Evolutionary conservation across 2,797 vertebrate species (phyloP), one percentile per base, ranked within the genome.

Genomic region (Synaphobranchus kaupii): DNA sequence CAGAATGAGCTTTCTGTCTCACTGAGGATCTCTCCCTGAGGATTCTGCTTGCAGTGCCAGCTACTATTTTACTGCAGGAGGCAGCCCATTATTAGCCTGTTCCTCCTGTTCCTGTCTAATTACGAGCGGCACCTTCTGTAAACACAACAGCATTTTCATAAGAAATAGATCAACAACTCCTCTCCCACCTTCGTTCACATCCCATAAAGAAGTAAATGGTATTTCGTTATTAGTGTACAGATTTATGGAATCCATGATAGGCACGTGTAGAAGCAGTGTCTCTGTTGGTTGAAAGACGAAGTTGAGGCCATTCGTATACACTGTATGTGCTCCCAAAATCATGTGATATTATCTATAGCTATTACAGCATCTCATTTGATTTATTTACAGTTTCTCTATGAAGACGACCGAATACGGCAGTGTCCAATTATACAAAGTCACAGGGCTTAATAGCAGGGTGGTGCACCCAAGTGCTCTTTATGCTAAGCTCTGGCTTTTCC

Each of bases 141-240:
- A 76, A 76, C 73, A 76, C 34, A 76, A 28, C 39, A 22, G 73
- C 34, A 22, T 76, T 76, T 76, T 76, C 39, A 76, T 76, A 34
- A 76, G 34, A 76, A 17, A 76, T 22, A 22, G 34, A 39, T 76
- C 31, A 76, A 76, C 73, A 71, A 71, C 68, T 71, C 68, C 68
- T 31, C 28, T 28, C 10, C n/a, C 68, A 34, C 28, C 28, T 58
- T 58, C 3, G 17, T 15, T 58, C 15, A 58, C 56, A 58, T 58
- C 56, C 56, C 56, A 58, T 58, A 58, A 15, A 58, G 56, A 58
- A 58, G 56, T 4, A 58, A 58, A 58, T 17, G 54, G 54, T 58
- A 15, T 52, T 58, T 58, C 17, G 56, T 58, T 66, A n/a, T 66
- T n/a, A 25, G 9, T 66, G 7, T n/a, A 1, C 60, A 66, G 60